Conservation (phyloP, 2,797 vertebrate genomes). For the Melanotaenia maccullochi region DNA sequence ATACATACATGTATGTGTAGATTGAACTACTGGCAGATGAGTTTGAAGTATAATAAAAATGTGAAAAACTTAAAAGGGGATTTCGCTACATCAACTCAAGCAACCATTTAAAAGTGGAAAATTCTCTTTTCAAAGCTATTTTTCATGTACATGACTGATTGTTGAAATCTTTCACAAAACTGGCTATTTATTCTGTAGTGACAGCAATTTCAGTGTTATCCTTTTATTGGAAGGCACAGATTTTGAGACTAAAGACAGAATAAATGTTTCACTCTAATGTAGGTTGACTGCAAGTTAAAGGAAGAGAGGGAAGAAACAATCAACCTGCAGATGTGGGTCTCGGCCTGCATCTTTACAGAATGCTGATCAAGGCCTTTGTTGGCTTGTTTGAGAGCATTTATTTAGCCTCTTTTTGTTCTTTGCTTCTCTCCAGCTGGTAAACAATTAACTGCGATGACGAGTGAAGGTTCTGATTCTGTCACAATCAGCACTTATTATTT, state of each 20-base stretch:
- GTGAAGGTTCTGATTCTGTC: constrained; percentile 37
- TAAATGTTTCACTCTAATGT: neutral
- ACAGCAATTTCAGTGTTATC: neutral
- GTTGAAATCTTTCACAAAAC: no score
- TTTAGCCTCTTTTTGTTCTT: constrained; percentile 8
- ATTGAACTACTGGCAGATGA: neutral
- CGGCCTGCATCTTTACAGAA: constrained; percentile 32
- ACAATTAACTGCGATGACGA: constrained; percentile 63
- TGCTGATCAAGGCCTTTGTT: constrained; percentile 52
- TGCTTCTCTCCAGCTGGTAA: constrained; percentile 57
- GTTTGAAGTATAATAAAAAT: neutral
- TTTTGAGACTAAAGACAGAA: neutral
- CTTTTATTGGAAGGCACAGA: neutral
- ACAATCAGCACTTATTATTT: constrained; percentile 69
- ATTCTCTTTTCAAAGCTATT: neutral
- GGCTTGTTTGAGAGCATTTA: constrained; percentile 35
- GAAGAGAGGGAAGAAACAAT: neutral
- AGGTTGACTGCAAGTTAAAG: neutral
- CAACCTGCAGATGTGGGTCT: constrained; percentile 30
- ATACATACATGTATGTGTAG: neutral
- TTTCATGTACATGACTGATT: no score
- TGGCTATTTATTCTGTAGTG: no score
- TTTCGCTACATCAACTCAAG: no score
- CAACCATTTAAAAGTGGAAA: no score
- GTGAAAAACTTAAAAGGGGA: neutral